Conservation (phyloP, 2,797 vertebrate species). For the Falco rusticolus region DNA sequence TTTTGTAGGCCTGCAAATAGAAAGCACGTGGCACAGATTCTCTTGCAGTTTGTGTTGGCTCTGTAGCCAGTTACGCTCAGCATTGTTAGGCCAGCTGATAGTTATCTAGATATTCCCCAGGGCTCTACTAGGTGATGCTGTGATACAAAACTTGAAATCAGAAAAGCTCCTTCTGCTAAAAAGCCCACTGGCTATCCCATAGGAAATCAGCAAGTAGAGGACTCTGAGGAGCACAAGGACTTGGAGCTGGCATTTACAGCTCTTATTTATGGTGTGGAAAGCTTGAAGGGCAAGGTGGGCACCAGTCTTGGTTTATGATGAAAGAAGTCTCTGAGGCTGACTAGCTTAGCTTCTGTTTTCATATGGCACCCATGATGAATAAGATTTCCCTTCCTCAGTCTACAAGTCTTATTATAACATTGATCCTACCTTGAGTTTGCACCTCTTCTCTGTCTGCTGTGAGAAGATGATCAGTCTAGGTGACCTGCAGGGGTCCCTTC, state of each 20-base stretch:
- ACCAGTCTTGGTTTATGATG: background rate
- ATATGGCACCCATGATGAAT: background rate
- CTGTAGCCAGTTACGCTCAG: background rate
- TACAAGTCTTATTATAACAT: background rate
- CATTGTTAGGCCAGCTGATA: background rate
- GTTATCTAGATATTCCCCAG: background rate
- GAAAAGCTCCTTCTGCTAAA: background rate
- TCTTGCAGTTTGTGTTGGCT: background rate
- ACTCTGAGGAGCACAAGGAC: background rate
- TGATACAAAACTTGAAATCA: background rate
- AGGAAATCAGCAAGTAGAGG: background rate
- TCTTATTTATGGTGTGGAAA: background rate
- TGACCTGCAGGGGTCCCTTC: background rate
- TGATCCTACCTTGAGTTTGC: background rate
- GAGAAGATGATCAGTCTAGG: background rate
- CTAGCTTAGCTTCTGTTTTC: background rate
- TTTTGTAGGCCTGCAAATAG: background rate
- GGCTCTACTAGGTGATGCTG: background rate
- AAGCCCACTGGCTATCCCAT: background rate
- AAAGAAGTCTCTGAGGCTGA: background rate
- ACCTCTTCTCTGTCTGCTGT: background rate
- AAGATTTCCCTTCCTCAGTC: background rate
- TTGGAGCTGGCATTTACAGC: background rate
- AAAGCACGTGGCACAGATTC: fast-evolving
- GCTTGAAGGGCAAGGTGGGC: background rate